These are phyloP conservation scores for Eupithecia subumbrata DNA, from an alignment of 2,888 invertebrate genomes.

Conservation along the genomic window DNA sequence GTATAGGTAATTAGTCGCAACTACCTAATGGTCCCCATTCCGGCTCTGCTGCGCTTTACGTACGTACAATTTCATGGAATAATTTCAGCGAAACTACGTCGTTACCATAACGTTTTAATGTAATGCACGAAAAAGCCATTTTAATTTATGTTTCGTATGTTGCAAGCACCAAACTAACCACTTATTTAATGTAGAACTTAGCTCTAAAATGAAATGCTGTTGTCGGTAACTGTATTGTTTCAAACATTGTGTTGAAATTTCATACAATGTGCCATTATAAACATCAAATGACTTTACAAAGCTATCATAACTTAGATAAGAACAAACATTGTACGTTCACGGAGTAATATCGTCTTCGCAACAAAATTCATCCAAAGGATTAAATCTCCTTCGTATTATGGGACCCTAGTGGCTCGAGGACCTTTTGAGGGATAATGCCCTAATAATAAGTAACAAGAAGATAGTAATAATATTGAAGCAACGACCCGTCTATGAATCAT, in stretches of 20 bases:
- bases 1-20: conserved; percentile 44
- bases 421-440: conserved; percentile 11
- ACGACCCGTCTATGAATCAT: not conserved
- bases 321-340: conserved; percentile 18
- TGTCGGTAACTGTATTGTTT: not conserved
- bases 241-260: conserved; percentile 1
- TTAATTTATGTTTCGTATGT: conserved; percentile 14
- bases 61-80: conserved; percentile 36
- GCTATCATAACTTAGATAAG: conserved; percentile 22
- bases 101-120: conserved; percentile 36
- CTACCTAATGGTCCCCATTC: conserved; percentile 38
- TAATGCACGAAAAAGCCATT: conserved; percentile 30
- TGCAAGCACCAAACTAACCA: not conserved
- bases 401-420: conserved; percentile 39
- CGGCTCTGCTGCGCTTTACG: conserved; percentile 39
- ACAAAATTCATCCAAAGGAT: conserved; percentile 54
- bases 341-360: conserved; percentile 31
- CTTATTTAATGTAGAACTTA: not conserved
- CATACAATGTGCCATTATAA: not conserved
- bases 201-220: not conserved
- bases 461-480: not conserved
- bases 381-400: conserved; percentile 50
- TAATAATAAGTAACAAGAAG: conserved; percentile 9
- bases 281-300: conserved; percentile 12
- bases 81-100: conserved; percentile 37